A percentile compares a stretch with the other conserved stretches of the same genome.
phyloP scores from a whole-genome alignment of 2,113 vertebrate species.

The Hemichromis elongatus region DNA sequence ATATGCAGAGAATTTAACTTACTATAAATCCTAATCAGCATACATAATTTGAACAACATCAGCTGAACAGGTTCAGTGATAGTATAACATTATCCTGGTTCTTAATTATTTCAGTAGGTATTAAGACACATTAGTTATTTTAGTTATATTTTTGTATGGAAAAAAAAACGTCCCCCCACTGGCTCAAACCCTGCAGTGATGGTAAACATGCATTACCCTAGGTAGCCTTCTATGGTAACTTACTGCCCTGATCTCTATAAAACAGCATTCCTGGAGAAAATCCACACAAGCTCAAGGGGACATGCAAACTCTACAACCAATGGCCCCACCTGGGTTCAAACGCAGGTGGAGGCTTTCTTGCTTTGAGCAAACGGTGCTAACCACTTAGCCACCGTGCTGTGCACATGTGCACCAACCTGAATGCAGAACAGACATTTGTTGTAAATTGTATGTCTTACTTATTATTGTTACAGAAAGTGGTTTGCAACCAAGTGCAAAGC shows the following conservation, averaged over 20 bases:
- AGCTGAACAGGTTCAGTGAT: neutral
- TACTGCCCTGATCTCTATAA: accelerated
- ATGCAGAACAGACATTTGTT: neutral
- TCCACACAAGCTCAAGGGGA: neutral
- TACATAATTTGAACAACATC: neutral
- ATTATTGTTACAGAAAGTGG: neutral
- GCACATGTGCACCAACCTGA: neutral
- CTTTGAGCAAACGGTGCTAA: neutral
- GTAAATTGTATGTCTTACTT: neutral
- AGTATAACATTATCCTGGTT: neutral
- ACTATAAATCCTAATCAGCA: accelerated
- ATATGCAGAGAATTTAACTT: neutral
- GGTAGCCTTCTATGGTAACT: neutral
- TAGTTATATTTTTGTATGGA: neutral
- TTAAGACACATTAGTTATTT: neutral
- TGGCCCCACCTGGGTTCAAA: neutral
- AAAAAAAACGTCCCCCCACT: neutral
- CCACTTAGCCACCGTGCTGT: neutral
- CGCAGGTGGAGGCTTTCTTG: neutral
- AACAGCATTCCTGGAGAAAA: neutral
- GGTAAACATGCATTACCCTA: neutral
- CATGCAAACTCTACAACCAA: neutral
- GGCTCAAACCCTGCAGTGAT: neutral
- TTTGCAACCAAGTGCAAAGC: neutral
- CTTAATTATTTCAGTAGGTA: neutral